Base-by-base conservation (phyloP, 2,113 vertebrate species). In the Brienomyrus brachyistius region DNA sequence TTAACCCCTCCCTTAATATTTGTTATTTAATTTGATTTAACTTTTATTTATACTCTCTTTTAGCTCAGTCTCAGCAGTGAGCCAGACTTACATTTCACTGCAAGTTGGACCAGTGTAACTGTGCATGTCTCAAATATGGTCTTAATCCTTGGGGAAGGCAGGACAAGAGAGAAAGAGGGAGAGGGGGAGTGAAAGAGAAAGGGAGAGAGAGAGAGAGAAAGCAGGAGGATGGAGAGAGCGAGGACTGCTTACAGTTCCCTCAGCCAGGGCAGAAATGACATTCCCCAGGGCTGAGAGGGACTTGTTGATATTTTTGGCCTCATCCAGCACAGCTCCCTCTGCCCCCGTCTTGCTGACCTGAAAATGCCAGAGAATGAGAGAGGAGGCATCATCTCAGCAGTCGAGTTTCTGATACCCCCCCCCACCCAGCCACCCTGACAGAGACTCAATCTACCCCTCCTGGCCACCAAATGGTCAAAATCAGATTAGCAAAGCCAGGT, bases 341-440 rank as follows among this genome's bases (percentile, higher is more conserved):
- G 97, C 97, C 91, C 97, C 97, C 0, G 97, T 98, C 95, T 98
- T 98, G 96, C 97, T 98, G 96, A 98, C 97, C 97, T 97, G 89
- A 86, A 92, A 91, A 90, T 87, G 74, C 27, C 85, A 88, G 52
- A 88, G n/a, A 89, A 62, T 13, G 54, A n/a, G 19, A 21, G 62
- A 54, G 31, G 35, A 31, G 35, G 35, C 21, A n/a, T 66, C 56
- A 52, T 15, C 21, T 27, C 47, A 54, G 5, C 11, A 54, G 50
- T 62, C 21, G 56, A 62, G 6, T 2, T 54, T 19, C 11, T 31
- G 6, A 19, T 27, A 52, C 13, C 19, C 7, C 27, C n/a, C 50
- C 85, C 17, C 0, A 9, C 23, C 84, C 48, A 23, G 3, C 13
- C 84, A 31, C 23, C 17, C 4, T 45, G 17, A 62, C 8, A 45